These are phyloP conservation scores for Otis tarda DNA, from an alignment of 2,113 vertebrate species.

Conservation along the genomic window DNA sequence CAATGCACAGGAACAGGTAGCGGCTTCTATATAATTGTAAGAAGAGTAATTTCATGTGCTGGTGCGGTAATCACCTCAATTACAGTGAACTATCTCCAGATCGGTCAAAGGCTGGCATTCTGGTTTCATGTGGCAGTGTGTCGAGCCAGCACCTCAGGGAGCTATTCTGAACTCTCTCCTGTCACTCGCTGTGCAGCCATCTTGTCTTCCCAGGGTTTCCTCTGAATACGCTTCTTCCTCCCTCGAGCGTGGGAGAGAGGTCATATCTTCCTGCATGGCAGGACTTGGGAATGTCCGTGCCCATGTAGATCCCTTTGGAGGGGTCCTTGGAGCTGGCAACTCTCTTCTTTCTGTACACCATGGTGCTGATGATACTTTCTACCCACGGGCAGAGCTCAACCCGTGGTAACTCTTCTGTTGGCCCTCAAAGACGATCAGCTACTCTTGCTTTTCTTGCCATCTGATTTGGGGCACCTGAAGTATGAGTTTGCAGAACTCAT, in stretches of 20 bases:
- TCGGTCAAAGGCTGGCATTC: background rate
- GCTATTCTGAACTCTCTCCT: background rate
- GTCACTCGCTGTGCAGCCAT: background rate
- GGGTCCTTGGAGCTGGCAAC: background rate
- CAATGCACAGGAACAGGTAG: background rate
- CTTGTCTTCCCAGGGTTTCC: background rate
- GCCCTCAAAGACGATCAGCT: background rate
- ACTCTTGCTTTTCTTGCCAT: background rate
- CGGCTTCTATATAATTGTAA: background rate
- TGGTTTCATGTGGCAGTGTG: accelerated
- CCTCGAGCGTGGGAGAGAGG: background rate
- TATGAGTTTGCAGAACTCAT: background rate
- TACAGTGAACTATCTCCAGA: background rate
- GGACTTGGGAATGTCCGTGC: background rate
- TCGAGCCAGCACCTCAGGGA: accelerated
- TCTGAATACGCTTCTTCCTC: background rate
- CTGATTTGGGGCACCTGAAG: background rate
- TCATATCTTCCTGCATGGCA: background rate
- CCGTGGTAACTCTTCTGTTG: accelerated
- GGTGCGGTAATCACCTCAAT: background rate
- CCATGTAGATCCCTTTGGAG: background rate
- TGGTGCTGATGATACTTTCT: background rate
- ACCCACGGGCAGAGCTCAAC: background rate
- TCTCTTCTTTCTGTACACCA: background rate
- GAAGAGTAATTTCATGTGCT: background rate